Base-by-base conservation (phyloP, 92 coral and sea anemone species). In the Bergia puertoricense region DNA sequence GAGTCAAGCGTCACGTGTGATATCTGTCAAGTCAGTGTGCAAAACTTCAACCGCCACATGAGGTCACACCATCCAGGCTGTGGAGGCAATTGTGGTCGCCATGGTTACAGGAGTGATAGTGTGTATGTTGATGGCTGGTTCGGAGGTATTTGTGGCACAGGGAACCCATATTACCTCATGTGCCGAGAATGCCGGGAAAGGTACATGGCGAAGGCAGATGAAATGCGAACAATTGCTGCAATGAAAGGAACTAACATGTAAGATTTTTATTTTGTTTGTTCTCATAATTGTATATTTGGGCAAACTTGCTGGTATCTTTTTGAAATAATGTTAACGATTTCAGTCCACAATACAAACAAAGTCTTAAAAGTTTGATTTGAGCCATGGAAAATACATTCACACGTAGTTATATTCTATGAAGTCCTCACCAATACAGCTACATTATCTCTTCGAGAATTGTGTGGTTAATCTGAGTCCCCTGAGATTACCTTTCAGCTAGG, bases 71-170 rank as follows among this genome's bases (percentile, higher is more conserved):
- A 94, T 79, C 96, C 98, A 38, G 98, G 98, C 48, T 94, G 98
- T 91, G 98, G 98, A 14, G 98, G 98, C n/a, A 94, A 94, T 81
- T 91, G 94, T 75, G 94, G 98, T 90, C 98, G 98, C 81, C 98
- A 94, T 93, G 98, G 98, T 37, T 94, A 94, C 92, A 93, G 98
- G 38, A 94, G 98, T 88, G 98, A 94, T 76, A 94, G 98, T 18
- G 93, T 94, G 41, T 94, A 93, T 77, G 94, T 95, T 2, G 98
- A 93, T 86, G 98, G 98, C 68, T 94, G 98, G 98, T 94, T 94
- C 86, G 98, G 98, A n/a, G 98, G 98, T 79, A 94, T 92, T 7
- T 94, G 98, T 80, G 98, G 98, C n/a, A 93, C 98, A 73, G 98
- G 98, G 38, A 78, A 89, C 75, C 95, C 98, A 38, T 94, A 94